phyloP scores from a whole-genome alignment of 2,797 vertebrate species.

The Clarias platycephalus region DNA sequence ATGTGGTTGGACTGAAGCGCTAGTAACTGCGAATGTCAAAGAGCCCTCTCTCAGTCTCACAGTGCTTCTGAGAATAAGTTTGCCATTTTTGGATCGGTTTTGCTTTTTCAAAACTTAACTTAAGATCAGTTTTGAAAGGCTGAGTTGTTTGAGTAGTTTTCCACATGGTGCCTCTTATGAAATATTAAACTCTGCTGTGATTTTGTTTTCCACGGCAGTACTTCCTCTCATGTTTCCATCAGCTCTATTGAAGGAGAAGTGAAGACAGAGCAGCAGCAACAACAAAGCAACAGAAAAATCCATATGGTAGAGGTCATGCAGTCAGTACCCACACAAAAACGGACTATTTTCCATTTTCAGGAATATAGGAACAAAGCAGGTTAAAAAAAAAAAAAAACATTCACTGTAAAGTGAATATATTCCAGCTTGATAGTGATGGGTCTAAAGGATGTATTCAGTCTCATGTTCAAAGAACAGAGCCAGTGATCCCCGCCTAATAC shows the following conservation, averaged over 20 bases:
- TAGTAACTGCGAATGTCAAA: slow-evolving; percentile 20
- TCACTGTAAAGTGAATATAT: slow-evolving; percentile 36
- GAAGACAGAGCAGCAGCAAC: slow-evolving; percentile 17
- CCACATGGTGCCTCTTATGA: slow-evolving; percentile 51
- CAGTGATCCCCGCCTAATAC: slow-evolving; percentile 26
- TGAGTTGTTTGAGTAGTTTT: slow-evolving; percentile 48
- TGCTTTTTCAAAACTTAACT: slow-evolving; percentile 29
- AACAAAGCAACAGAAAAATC: slow-evolving; percentile 26
- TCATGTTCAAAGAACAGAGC: slow-evolving; percentile 31
- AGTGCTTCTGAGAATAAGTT: slow-evolving; percentile 8
- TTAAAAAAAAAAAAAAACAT: neutral
- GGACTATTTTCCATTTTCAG: neutral
- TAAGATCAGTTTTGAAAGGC: slow-evolving; percentile 33
- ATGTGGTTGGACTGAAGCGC: slow-evolving; percentile 31
- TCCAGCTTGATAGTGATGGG: slow-evolving; percentile 25
- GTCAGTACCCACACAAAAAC: neutral
- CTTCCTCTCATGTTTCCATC: slow-evolving; percentile 39
- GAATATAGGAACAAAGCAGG: slow-evolving; percentile 11
- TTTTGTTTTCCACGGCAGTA: slow-evolving; percentile 39
- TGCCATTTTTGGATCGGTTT: slow-evolving; percentile 13
- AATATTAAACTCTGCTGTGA: slow-evolving; percentile 47
- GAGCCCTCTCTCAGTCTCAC: slow-evolving; percentile 13
- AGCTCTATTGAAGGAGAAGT: slow-evolving; percentile 30
- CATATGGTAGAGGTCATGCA: slow-evolving; percentile 22
- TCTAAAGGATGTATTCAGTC: slow-evolving; percentile 60